Conservation (phyloP, 2,113 vertebrate genomes). For the Stigmatopora nigra region DNA sequence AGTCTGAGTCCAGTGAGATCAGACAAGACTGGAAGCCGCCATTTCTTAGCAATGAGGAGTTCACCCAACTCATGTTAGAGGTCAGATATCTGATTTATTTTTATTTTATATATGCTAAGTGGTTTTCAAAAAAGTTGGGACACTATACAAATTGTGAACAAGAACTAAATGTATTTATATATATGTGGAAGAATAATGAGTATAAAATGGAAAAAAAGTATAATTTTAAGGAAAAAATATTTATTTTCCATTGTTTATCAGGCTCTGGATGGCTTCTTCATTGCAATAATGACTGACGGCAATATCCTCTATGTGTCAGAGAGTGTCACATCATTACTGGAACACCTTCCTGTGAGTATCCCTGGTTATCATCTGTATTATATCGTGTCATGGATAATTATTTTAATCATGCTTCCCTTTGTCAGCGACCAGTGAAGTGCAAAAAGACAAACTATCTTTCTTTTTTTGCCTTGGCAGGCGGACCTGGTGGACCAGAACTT, state of each 20-base stretch:
- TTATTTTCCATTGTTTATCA: conserved; percentile 39
- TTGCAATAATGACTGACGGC: conserved; percentile 98
- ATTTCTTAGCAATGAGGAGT: conserved; percentile 99
- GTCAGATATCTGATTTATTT: conserved; percentile 61
- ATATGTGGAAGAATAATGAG: no score
- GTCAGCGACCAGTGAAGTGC: background rate
- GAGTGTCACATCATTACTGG: conserved; percentile 95
- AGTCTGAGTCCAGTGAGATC: conserved; percentile 97
- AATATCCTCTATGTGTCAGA: conserved; percentile 98
- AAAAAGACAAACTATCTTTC: conserved; percentile 12
- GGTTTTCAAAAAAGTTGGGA: no score
- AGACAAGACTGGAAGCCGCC: conserved; percentile 98
- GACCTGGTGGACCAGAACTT: conserved; percentile 98
- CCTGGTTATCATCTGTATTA: background rate
- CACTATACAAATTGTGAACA: no score
- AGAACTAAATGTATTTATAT: no score
- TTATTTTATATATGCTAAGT: background rate
- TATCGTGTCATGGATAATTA: background rate
- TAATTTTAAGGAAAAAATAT: no score
- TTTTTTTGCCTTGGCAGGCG: conserved; percentile 64
- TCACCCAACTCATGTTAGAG: conserved; percentile 99
- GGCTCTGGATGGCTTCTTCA: conserved; percentile 99
- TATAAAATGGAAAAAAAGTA: no score
- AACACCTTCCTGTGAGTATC: conserved; percentile 95
- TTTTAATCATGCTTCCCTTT: background rate